phyloP scores from a whole-genome alignment of 2,797 vertebrate genomes.

The Tamandua tetradactyla region DNA sequence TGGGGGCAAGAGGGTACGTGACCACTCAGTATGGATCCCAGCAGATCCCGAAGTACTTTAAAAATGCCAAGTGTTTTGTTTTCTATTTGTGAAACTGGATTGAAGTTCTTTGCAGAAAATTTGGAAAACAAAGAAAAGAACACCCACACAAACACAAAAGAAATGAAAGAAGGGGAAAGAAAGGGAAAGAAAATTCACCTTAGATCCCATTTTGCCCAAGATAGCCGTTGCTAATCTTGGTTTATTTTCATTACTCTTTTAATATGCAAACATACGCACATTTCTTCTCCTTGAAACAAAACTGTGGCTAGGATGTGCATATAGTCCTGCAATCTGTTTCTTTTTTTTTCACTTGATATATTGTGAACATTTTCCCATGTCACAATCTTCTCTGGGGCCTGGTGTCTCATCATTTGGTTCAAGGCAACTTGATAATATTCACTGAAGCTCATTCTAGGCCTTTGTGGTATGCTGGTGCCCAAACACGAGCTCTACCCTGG shows the following conservation, averaged over 20 bases:
- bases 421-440: background rate
- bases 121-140: background rate
- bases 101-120: background rate
- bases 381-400: background rate
- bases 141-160: background rate
- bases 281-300: constrained; percentile 19
- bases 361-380: background rate
- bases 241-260: constrained; percentile 11
- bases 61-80: background rate
- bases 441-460: background rate
- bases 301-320: background rate
- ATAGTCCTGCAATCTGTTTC: background rate
- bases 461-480: background rate
- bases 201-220: background rate
- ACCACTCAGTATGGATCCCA: background rate
- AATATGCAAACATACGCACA: background rate
- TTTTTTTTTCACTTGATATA: background rate
- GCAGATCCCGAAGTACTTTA: background rate
- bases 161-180: background rate
- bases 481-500: background rate
- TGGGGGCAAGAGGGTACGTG: background rate
- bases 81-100: background rate
- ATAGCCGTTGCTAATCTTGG: background rate
- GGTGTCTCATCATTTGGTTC: background rate
- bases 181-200: background rate